phyloP scores from a whole-genome alignment of 2,797 vertebrate species.

The Sylvia borin region DNA sequence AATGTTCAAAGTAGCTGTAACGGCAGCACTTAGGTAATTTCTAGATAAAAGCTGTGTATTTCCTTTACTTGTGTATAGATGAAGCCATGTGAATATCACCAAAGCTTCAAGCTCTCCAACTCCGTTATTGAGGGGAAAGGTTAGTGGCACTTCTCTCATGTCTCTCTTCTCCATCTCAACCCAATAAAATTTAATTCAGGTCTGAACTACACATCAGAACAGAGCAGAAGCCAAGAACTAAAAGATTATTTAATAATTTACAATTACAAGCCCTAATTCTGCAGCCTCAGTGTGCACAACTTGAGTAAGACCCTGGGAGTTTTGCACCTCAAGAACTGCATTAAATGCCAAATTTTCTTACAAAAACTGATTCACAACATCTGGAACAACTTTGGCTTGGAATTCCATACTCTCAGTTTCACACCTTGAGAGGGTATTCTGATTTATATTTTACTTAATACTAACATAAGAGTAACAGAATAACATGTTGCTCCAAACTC shows the following conservation, averaged over 20 bases:
- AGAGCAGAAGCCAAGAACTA: conserved; percentile 13
- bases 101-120: neutral
- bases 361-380: neutral
- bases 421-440: neutral
- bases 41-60: conserved; percentile 5
- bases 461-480: neutral
- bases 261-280: conserved; percentile 1
- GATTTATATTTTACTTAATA: neutral
- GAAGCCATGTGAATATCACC: neutral
- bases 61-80: neutral
- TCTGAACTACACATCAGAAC: neutral
- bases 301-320: neutral
- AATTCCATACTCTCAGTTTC: neutral
- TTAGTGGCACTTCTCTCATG: conserved; percentile 10
- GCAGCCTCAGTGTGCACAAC: neutral
- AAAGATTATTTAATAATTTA: neutral
- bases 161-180: neutral
- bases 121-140: neutral
- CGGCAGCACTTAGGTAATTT: neutral
- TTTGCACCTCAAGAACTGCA: neutral
- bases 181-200: neutral
- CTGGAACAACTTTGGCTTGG: neutral
- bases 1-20: neutral
- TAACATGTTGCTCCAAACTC: neutral
- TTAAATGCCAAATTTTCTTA: neutral